A percentile compares a stretch with the other conserved stretches of the same genome.
These are phyloP conservation scores for Psammodynastes pulverulentus DNA, from an alignment of 2,113 vertebrate species.

Conservation along the genomic window DNA sequence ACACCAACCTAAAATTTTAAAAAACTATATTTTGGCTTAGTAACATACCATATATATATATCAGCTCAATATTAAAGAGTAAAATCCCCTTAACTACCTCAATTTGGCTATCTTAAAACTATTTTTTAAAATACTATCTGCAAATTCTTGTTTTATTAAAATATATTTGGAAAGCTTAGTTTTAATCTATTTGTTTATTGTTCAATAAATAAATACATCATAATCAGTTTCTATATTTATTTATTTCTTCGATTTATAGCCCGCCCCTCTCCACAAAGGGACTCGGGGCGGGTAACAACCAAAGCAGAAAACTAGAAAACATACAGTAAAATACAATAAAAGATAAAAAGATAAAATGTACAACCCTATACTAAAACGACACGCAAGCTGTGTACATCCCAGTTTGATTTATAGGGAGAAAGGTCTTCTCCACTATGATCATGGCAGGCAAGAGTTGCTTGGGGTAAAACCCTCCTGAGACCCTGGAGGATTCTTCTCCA, in stretches of 20 bases:
- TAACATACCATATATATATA: too few species aligned
- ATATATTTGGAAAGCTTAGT: neutral
- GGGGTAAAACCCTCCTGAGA: constrained; percentile 61
- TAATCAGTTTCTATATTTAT: neutral
- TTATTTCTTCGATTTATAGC: too few species aligned
- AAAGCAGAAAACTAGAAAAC: too few species aligned
- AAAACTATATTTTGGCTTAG: neutral
- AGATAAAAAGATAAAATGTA: too few species aligned
- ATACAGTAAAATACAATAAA: too few species aligned
- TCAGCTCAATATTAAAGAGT: neutral
- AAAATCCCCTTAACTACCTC: neutral
- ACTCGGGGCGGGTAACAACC: too few species aligned
- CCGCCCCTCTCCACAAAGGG: too few species aligned
- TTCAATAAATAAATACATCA: neutral
- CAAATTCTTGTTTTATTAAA: neutral
- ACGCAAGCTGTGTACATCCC: neutral
- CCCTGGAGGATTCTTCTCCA: constrained; percentile 58
- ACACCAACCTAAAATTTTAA: neutral
- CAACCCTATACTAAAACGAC: too few species aligned
- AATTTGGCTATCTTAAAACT: neutral
- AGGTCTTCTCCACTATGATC: constrained; percentile 37
- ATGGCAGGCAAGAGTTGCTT: constrained; percentile 69
- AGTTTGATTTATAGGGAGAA: constrained; percentile 45
- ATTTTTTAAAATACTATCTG: neutral
- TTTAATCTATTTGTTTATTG: neutral